Conservation (phyloP, 2,888 invertebrate species). For the Andricus curvator region DNA sequence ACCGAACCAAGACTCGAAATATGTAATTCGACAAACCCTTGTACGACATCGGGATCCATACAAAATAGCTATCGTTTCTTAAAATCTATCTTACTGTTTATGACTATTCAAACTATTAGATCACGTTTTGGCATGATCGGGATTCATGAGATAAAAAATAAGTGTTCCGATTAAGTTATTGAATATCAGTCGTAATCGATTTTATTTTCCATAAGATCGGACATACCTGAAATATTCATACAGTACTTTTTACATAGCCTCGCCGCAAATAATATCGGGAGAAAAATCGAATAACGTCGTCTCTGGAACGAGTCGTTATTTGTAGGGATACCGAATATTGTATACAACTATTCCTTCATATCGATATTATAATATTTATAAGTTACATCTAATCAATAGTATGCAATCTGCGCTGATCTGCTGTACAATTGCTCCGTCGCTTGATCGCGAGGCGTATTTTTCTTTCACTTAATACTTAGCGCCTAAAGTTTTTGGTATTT, state of each 20-base stretch:
- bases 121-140: slow-evolving; percentile 49
- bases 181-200: slow-evolving; percentile 37
- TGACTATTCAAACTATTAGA: slow-evolving; percentile 67
- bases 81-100: slow-evolving; percentile 60
- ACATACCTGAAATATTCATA: slow-evolving; percentile 45
- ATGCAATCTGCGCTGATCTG: slow-evolving; percentile 60
- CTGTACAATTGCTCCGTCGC: slow-evolving; percentile 66
- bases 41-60: slow-evolving; percentile 76
- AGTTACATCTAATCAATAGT: slow-evolving; percentile 71
- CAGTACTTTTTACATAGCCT: slow-evolving; percentile 50
- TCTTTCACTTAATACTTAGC: slow-evolving; percentile 61
- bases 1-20: slow-evolving; percentile 64
- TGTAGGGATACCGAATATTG: slow-evolving; percentile 67
- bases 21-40: slow-evolving; percentile 73
- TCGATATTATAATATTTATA: slow-evolving; percentile 69
- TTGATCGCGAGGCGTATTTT: slow-evolving; percentile 35
- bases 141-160: background rate
- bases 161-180: slow-evolving; percentile 24
- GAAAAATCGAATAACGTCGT: slow-evolving; percentile 44
- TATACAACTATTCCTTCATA: slow-evolving; percentile 68
- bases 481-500: slow-evolving; percentile 63
- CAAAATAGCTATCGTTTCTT: slow-evolving; percentile 76
- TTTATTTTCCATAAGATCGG: slow-evolving; percentile 42
- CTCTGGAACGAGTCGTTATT: slow-evolving; percentile 41
- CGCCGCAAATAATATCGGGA: slow-evolving; percentile 38